These are phyloP conservation scores for Drosophila fulvimacula DNA, from an alignment of 2,888 invertebrate species.

Conservation along the genomic window DNA sequence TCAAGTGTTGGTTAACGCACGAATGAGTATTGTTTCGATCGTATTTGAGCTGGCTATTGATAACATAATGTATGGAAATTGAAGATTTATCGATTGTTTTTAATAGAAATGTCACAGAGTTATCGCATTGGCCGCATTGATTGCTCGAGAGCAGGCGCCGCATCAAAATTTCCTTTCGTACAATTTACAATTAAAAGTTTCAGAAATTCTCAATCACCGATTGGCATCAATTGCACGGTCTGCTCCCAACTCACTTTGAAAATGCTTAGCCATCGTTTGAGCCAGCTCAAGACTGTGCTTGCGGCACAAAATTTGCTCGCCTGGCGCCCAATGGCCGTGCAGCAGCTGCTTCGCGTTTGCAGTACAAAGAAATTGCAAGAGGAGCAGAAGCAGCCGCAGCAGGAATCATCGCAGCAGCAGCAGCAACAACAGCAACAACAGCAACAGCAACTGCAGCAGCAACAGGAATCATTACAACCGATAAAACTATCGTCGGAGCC, in stretches of 20 bases:
- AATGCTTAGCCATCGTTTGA: slow-evolving; percentile 39
- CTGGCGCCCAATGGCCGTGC: background rate
- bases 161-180: slow-evolving; percentile 13
- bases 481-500: background rate
- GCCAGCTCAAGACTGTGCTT: slow-evolving; percentile 12
- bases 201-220: background rate
- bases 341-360: slow-evolving; percentile 14
- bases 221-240: slow-evolving; percentile 3
- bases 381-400: background rate
- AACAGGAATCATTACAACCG: background rate
- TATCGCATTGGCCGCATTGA: background rate
- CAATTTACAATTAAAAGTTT: background rate
- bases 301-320: background rate
- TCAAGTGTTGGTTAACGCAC: background rate
- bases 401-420: background rate
- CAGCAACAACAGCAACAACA: background rate
- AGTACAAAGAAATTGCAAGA: slow-evolving; percentile 42
- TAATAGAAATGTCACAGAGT: background rate
- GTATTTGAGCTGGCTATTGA: background rate
- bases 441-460: background rate
- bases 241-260: background rate
- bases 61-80: too few relatives aligned
- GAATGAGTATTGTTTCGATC: too few relatives aligned
- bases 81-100: too few relatives aligned
- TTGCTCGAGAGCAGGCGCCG: slow-evolving; percentile 4